Evolutionary conservation across 2,113 vertebrate genomes (phyloP), one percentile per base, ranked within the genome.

Genomic region (Toxotes chatareus): DNA sequence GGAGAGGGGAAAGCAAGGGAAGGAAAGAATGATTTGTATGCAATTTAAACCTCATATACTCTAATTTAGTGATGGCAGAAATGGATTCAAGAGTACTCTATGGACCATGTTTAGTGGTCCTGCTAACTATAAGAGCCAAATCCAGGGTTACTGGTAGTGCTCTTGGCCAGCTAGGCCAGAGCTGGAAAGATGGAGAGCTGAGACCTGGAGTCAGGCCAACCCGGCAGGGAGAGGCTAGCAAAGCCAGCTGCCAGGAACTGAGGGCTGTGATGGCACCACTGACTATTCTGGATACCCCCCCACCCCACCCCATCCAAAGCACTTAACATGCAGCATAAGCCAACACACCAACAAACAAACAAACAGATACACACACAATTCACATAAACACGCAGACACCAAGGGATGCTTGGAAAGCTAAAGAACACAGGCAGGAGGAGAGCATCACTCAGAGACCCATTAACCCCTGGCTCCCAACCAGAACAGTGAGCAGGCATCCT

Each of bases 381-480:
- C 86, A 84, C 72, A 85, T 90, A 91, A 92, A 90, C 87, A 90
- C 83, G 75, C 75, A 53, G 86, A 84, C 34, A 53, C 78, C 66
- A 51, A 77, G 85, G 80, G 90, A 92, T 85, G 85, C 60, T 79
- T 78, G 66, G 57, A 84, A 90, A 87, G 88, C 84, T 86, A 32
- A 67, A 87, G 88, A 88, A 87, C 84, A 80, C 76, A 71, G 66
- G 81, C 70, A 80, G 73, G 71, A 87, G 84, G 84, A 85, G 84
- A 87, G 82, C 85, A 93, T 91, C 92, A 93, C 87, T 92, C 88
- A 92, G 76, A 91, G 88, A 92, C 78, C 91, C 91, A 93, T 94
- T 93, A 93, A 91, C 80, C 86, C 79, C 79, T 91, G 92, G 91
- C 92, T 93, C 81, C 61, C 83, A 84, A 91, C 89, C 91, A 93